Conservation (phyloP, 2,888 invertebrate genomes). For the Cheilosia soror region DNA sequence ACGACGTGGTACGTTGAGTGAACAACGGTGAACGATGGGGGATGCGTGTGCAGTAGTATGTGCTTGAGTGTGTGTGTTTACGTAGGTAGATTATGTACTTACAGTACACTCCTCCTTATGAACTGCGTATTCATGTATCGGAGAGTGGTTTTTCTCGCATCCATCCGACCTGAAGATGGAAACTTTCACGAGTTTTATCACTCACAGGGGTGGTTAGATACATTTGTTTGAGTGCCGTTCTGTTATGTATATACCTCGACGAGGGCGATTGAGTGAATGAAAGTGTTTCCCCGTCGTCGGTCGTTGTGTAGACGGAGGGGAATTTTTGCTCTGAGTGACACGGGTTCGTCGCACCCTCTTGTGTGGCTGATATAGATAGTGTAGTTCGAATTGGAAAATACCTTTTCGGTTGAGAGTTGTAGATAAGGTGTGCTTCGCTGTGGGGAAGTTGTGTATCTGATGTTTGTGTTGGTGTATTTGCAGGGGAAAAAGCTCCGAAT, state of each 20-base stretch:
- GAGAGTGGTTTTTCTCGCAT: slow-evolving; percentile 23
- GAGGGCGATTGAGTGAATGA: slow-evolving; percentile 50
- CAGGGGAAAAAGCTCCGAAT: slow-evolving; percentile 54
- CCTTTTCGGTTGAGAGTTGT: slow-evolving; percentile 54
- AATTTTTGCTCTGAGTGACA: slow-evolving; percentile 27
- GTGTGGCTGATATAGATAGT: slow-evolving; percentile 37
- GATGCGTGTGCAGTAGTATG: slow-evolving; percentile 44
- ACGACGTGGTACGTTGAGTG: slow-evolving; percentile 24
- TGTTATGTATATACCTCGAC: slow-evolving; percentile 12
- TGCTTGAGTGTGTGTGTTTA: slow-evolving; percentile 54
- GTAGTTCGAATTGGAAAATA: slow-evolving; percentile 61
- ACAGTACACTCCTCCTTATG: slow-evolving; percentile 72
- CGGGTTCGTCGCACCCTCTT: slow-evolving; percentile 73
- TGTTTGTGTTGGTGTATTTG: slow-evolving; percentile 20
- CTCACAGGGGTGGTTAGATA: slow-evolving; percentile 55
- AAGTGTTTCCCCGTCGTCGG: slow-evolving; percentile 40
- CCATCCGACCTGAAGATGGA: slow-evolving; percentile 66
- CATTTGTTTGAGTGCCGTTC: slow-evolving; percentile 16
- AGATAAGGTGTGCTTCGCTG: slow-evolving; percentile 60
- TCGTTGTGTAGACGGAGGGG: slow-evolving; percentile 17
- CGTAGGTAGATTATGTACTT: slow-evolving; percentile 74
- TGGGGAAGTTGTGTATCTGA: slow-evolving; percentile 37
- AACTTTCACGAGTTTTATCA: slow-evolving; percentile 57
- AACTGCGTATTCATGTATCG: slow-evolving; percentile 66
- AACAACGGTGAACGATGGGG: slow-evolving; percentile 49